Conservation (phyloP, 2,888 invertebrate species). For the Diarsia mendica region DNA sequence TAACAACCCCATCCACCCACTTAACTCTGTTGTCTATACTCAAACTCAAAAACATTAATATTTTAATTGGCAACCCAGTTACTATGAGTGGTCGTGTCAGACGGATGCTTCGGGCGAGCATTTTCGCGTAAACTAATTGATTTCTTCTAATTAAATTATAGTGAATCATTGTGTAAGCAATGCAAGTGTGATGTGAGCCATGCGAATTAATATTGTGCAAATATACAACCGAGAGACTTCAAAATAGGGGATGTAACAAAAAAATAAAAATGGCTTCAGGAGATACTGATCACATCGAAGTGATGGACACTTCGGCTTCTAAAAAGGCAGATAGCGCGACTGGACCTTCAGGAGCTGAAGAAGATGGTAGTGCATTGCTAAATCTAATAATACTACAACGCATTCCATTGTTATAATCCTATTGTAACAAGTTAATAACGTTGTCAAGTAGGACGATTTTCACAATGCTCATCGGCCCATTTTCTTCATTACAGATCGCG, state of each 20-base stretch:
- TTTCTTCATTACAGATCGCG: conserved; percentile 89
- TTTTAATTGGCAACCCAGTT: conserved; percentile 81
- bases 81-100: conserved; percentile 88
- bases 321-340: conserved; percentile 91
- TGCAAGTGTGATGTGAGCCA: conserved; percentile 87
- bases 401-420: conserved; percentile 76
- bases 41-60: conserved; percentile 41
- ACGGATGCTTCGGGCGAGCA: conserved; percentile 85
- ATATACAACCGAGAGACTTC: conserved; percentile 80
- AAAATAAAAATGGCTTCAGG: conserved; percentile 94
- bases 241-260: conserved; percentile 87
- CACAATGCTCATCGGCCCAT: conserved; percentile 72
- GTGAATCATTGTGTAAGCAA: conserved; percentile 86
- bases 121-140: conserved; percentile 89
- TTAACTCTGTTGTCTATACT: conserved; percentile 65
- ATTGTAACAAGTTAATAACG: conserved; percentile 69
- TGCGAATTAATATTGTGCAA: conserved; percentile 84
- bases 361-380: conserved; percentile 88
- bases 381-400: conserved; percentile 77
- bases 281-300: conserved; percentile 95
- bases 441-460: conserved; percentile 70
- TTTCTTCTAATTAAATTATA: conserved; percentile 89
- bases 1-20: conserved; percentile 60
- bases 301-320: conserved; percentile 92
- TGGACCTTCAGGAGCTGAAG: conserved; percentile 91